These are phyloP conservation scores for Telmatherina bonti DNA, from an alignment of 2,797 vertebrate genomes.

Conservation along the genomic window DNA sequence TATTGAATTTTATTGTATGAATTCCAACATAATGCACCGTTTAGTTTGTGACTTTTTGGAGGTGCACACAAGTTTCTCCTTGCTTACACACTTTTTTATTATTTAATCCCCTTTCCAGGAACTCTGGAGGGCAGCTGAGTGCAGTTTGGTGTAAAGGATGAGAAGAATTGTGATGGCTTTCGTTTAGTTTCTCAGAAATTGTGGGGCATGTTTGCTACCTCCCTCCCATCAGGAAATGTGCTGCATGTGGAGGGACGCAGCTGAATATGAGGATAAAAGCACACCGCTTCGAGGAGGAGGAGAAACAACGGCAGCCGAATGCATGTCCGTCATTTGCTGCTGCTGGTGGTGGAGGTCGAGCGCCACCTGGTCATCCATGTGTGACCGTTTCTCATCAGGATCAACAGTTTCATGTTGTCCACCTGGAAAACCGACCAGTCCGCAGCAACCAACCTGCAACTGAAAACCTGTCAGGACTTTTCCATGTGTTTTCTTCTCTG, in stretches of 20 bases:
- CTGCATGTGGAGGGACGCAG: slow-evolving; percentile 4
- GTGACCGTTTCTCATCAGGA: neutral
- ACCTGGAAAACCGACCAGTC: neutral
- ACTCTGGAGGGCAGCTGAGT: neutral
- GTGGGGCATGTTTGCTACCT: neutral
- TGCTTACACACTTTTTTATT: slow-evolving; percentile 7
- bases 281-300: neutral
- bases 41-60: too few relatives aligned
- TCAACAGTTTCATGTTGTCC: neutral
- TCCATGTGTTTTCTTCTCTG: too few relatives aligned
- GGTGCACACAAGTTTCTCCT: neutral
- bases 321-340: neutral
- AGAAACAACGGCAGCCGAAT: neutral
- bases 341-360: too few relatives aligned
- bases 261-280: neutral
- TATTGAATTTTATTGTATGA: too few relatives aligned
- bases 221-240: neutral
- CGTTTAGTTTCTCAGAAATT: neutral
- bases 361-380: too few relatives aligned
- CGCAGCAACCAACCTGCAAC: too few relatives aligned
- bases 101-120: slow-evolving; percentile 17
- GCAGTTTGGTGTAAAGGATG: slow-evolving; percentile 13
- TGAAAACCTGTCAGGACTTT: too few relatives aligned
- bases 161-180: neutral
- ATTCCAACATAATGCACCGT: too few relatives aligned